Conservation (phyloP, 2,113 vertebrate genomes). For the Pygoscelis adeliae region DNA sequence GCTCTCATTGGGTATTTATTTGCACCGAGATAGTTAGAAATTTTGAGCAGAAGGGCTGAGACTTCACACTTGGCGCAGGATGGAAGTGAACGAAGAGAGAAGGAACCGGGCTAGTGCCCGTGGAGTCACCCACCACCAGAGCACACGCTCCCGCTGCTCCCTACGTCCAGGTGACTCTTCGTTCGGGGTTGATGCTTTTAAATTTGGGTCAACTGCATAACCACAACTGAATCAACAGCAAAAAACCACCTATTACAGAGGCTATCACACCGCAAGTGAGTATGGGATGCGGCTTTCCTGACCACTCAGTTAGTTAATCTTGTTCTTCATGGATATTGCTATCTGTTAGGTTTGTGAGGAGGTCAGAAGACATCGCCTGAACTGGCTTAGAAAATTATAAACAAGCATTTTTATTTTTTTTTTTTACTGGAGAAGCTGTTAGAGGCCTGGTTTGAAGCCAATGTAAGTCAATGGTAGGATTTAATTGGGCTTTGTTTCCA, state of each 20-base stretch:
- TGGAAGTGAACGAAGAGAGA: not conserved
- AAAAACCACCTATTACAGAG: not conserved
- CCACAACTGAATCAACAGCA: not conserved
- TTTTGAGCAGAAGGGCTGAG: not conserved
- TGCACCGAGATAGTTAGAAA: not conserved
- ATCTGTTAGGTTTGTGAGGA: not conserved
- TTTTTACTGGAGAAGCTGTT: not conserved
- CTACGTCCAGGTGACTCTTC: not conserved
- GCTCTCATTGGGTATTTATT: not conserved
- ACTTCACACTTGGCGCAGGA: not conserved
- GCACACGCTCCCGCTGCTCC: fast-evolving
- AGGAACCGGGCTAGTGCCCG: not conserved
- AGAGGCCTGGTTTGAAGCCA: not conserved
- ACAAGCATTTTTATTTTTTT: not conserved
- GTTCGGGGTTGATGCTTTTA: not conserved
- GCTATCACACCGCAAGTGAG: not conserved
- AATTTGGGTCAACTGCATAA: not conserved
- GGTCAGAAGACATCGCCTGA: not conserved
- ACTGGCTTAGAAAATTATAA: not conserved
- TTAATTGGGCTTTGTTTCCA: slow-evolving; percentile 35
- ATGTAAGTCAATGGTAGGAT: not conserved
- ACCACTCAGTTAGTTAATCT: not conserved
- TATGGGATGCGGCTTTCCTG: not conserved
- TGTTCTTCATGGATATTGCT: not conserved
- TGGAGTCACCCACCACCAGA: not conserved